Conservation (phyloP, 2,888 invertebrate genomes). For the Drosophila nigricruria region DNA sequence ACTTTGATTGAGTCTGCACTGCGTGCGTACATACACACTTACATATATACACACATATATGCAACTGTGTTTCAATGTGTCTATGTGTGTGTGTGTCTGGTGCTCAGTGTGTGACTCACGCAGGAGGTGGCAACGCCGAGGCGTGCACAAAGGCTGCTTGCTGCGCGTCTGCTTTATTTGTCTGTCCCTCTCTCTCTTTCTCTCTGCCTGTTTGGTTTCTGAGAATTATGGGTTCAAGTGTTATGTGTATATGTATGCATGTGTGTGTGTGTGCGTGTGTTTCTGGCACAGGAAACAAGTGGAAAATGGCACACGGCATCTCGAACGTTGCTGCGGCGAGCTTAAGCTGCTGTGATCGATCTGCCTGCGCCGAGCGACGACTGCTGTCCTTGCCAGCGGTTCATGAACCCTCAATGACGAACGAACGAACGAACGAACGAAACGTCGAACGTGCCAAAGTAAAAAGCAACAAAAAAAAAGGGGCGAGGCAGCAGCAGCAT, state of each 20-base stretch:
- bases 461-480: constrained; percentile 37
- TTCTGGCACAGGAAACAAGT: constrained; percentile 61
- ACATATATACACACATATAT: constrained; percentile 1
- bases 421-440: constrained; percentile 65
- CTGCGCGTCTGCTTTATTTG: constrained; percentile 39
- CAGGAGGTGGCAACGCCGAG: constrained; percentile 38
- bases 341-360: constrained; percentile 68
- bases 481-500: constrained; percentile 28
- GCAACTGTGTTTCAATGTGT: not conserved
- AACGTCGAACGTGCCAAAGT: constrained; percentile 67
- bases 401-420: constrained; percentile 71
- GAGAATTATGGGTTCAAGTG: constrained; percentile 75
- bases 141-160: constrained; percentile 22
- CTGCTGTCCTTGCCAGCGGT: constrained; percentile 78
- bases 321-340: constrained; percentile 48
- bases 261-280: not conserved
- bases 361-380: constrained; percentile 36
- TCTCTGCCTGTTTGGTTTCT: constrained; percentile 46
- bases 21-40: constrained; percentile 15
- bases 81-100: constrained; percentile 16
- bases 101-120: constrained; percentile 47
- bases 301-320: constrained; percentile 62
- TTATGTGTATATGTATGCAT: constrained; percentile 1
- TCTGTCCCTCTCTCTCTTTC: constrained; percentile 19
- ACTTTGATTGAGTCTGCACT: constrained; percentile 65